These are phyloP conservation scores for Candidula unifasciata DNA, from an alignment of 2,888 invertebrate species.

Conservation along the genomic window DNA sequence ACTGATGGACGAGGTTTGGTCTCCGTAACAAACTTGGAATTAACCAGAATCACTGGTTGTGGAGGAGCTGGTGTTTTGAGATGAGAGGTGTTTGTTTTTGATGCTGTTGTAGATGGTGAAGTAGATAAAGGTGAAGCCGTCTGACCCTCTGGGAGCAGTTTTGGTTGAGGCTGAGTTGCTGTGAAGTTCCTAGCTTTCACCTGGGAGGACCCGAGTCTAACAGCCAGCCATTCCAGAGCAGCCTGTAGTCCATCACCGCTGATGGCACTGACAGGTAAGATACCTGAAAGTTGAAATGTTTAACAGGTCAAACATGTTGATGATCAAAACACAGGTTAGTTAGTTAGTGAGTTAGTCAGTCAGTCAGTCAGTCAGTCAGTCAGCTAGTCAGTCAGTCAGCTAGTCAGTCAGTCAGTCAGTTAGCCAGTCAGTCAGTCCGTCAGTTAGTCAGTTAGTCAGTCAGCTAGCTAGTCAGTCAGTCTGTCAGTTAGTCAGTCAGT, in stretches of 20 bases:
- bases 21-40: slow-evolving; percentile 37
- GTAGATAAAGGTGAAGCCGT: slow-evolving; percentile 39
- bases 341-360: no score
- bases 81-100: slow-evolving; percentile 31
- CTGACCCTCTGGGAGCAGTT: slow-evolving; percentile 19
- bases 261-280: slow-evolving; percentile 69
- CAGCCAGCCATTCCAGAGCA: slow-evolving; percentile 71
- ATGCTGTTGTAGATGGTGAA: slow-evolving; percentile 30
- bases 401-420: no score
- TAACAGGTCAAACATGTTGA: no score
- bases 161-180: slow-evolving; percentile 19
- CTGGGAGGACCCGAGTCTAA: slow-evolving; percentile 64
- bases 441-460: no score
- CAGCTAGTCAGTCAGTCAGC: no score
- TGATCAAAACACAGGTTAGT: no score
- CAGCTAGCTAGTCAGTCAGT: no score
- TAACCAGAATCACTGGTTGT: slow-evolving; percentile 43
- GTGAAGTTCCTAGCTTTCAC: slow-evolving; percentile 52
- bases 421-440: no score
- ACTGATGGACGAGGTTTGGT: slow-evolving; percentile 4
- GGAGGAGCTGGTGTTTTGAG: background rate
- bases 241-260: slow-evolving; percentile 68
- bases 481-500: no score
- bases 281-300: slow-evolving; percentile 59
- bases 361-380: no score